Evolutionary conservation across 2,113 vertebrate genomes (phyloP), one percentile per base, ranked within the genome.

Genomic region (Panthera uncia): DNA sequence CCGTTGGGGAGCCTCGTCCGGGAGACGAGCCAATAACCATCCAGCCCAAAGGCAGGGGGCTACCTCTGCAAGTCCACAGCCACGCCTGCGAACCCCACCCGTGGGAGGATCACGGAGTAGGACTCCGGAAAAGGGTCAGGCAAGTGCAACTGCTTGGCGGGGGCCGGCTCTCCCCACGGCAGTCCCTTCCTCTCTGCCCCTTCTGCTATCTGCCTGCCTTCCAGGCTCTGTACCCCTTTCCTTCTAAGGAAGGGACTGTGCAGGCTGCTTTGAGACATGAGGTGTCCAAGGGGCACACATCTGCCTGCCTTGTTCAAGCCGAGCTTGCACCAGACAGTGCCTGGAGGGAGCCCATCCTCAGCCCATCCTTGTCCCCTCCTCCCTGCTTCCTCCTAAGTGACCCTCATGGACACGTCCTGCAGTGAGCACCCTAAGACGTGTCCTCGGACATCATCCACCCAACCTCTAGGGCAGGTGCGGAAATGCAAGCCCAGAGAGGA

Each of bases 251-350:
- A 91, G 71, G 14, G 68, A 9, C 48, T 7, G 13, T 7, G 13
- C 71, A 38, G 73, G 7, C 36, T 61, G 5, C 88, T 82, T 50
- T 12, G 19, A 10, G 74, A 10, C 19, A 1, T 0, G 45, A 45
- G 21, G 33, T 1, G 0, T 86, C 73, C 8, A 0, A 3, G 36
- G 36, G 31, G 27, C 33, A 29, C 1, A 0, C 21, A 1, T 3
- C 36, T 13, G 31, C 29, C 66, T 33, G 45, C 14, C 15, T 78
- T 25, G 9, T 45, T 65, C 50, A 48, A 18, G 10, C 7, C 5
- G 21, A 73, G 55, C 57, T 73, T 7, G 1, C 29, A 48, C 68
- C 38, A 29, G 13, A 0, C 19, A 1, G 21, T 3, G 23, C 52
- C 5, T 25, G 38, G n/a, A 68, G n/a, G 38, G 18, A 31, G 11